Percentiles rank a stretch among this genome's conserved stretches.
Evolutionary conservation across 1,140 invertebrate species (phyloP).

Genomic region (Nasonia vitripennis): DNA sequence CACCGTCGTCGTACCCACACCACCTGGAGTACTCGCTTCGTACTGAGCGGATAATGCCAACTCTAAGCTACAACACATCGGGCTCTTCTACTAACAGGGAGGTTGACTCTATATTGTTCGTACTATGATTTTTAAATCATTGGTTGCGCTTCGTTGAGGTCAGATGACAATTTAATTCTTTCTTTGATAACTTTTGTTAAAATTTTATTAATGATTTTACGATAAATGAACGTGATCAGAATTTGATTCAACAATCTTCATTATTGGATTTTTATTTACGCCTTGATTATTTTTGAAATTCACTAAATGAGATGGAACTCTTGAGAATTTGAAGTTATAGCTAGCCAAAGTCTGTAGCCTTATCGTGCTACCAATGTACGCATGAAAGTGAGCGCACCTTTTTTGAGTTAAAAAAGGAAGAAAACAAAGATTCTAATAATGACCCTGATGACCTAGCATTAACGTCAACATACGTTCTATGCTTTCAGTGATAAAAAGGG

Average conservation of each 20-base stretch:
- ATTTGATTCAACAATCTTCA: too few species aligned
- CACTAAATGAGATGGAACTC: too few species aligned
- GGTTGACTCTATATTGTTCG: background rate
- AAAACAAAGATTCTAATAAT: constrained; percentile 25
- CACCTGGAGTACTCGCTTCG: constrained; percentile 71
- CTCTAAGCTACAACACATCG: background rate
- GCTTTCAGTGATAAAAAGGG: constrained; percentile 18
- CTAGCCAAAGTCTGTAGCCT: too few species aligned
- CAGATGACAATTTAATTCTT: too few species aligned
- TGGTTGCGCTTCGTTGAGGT: background rate
- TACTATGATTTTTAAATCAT: background rate
- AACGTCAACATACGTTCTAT: background rate
- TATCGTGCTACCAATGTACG: constrained; percentile 7
- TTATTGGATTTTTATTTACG: too few species aligned
- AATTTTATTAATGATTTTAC: too few species aligned
- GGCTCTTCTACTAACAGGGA: constrained; percentile 26
- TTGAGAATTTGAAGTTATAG: too few species aligned
- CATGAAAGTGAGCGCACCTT: background rate
- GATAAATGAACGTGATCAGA: too few species aligned
- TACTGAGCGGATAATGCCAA: constrained; percentile 59
- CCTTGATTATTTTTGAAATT: too few species aligned
- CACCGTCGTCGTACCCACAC: constrained; percentile 73
- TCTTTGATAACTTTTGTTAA: too few species aligned
- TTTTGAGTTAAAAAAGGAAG: background rate
- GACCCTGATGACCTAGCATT: background rate